Evolutionary conservation across 2,888 invertebrate species (phyloP), one percentile per base, ranked within the genome.

Genomic region (Tetranychus truncatus): DNA sequence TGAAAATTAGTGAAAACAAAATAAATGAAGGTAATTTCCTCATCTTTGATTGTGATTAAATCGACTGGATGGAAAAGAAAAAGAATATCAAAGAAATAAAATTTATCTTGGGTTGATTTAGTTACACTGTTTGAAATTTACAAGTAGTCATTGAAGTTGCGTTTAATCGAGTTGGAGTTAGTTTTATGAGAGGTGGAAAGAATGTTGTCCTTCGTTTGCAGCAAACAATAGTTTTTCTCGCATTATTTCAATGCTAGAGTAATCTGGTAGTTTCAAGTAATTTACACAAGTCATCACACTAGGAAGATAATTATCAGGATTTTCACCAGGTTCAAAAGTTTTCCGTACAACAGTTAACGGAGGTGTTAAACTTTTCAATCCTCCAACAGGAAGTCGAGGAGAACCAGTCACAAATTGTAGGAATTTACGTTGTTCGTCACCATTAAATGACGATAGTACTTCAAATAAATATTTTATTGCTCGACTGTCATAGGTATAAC

Each of bases 211-310:
- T 85, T 96, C 96, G 80, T 89, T 90, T 80, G 94, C 92, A 80
- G 96, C 96, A 80, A 91, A 87, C 80, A 88, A 87, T 80, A 97
- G 86, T 85, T 95, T 95, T 82, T 89, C 89, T 81, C 91, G 87
- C 95, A 97, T 95, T 82, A 96, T 91, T 81, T 95, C 94, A 76
- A 90, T 87, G 55, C 88, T 89, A 79, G 93, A 89, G 86, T 99
- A 99, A 85, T 99, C 99, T 71, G 99, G 99, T 85, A 99, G 88
- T 87, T 99, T 99, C 83, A 99, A 89, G 87, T 99, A 99, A 88
- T 99, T 99, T 81, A 96, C 97, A 86, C 99, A 99, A 76, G 99
- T 99, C 97, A 99, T 99, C 84, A 99, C 99, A 81, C 96, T 97
- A 81, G 99, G 99, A 83, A 99, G 87, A 86, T 94, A 97, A 85